These are phyloP conservation scores for Osedax frankpressi DNA, from an alignment of 2,888 invertebrate genomes.

Conservation along the genomic window DNA sequence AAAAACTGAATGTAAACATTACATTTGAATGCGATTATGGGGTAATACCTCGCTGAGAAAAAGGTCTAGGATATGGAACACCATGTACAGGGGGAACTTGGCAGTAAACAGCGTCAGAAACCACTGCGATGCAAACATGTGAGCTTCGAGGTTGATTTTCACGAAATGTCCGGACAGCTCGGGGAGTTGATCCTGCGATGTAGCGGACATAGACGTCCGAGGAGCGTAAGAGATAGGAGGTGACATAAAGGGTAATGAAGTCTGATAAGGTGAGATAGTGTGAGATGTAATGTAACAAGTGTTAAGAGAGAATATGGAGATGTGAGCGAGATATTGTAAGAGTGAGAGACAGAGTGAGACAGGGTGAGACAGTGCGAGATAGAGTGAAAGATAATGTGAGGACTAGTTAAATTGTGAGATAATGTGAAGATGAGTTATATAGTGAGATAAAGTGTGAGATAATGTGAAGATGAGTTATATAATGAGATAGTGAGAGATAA, in stretches of 20 bases:
- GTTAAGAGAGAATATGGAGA: too few species aligned
- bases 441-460: too few species aligned
- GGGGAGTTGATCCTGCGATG: constrained; percentile 47
- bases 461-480: too few species aligned
- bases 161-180: constrained; percentile 50
- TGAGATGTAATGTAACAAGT: too few species aligned
- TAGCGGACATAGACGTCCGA: constrained; percentile 4
- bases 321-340: too few species aligned
- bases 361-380: background rate
- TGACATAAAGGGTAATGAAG: background rate
- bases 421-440: too few species aligned
- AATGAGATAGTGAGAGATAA: too few species aligned
- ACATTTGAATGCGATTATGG: too few species aligned
- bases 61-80: constrained; percentile 91
- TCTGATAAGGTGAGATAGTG: background rate
- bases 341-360: background rate
- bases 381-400: too few species aligned
- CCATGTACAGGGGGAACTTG: constrained; percentile 86
- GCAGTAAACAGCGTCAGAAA: constrained; percentile 98
- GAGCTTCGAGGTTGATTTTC: constrained; percentile 75
- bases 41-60: constrained; percentile 63
- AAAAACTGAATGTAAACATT: too few species aligned
- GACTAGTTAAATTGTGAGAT: too few species aligned
- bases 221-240: background rate
- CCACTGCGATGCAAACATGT: constrained; percentile 99